Percentiles rank a stretch among this genome's conserved stretches.
phyloP scores from a whole-genome alignment of 2,888 invertebrate species.

The Eulithis prunata region DNA sequence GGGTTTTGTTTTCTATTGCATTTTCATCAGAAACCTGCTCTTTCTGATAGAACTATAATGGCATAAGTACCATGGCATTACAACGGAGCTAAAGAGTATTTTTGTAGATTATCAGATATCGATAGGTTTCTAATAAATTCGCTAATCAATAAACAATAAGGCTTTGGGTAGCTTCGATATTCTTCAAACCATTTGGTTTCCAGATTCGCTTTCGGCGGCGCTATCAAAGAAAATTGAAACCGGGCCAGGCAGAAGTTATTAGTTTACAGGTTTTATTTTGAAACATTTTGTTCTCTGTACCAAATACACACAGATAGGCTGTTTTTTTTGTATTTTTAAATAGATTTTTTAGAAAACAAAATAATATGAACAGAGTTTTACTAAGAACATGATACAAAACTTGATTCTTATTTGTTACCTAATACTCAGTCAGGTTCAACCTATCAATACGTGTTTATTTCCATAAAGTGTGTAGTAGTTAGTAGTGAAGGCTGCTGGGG shows the following conservation, averaged over 20 bases:
- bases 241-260: conserved; percentile 81
- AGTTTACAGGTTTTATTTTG: conserved; percentile 71
- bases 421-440: no score
- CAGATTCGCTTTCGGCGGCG: conserved; percentile 85
- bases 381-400: no score
- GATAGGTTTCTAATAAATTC: conserved; percentile 19
- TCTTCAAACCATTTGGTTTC: conserved; percentile 42
- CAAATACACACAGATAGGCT: conserved; percentile 2
- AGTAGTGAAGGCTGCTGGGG: no score
- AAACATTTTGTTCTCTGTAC: conserved; percentile 20
- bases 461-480: no score
- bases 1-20: no score
- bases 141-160: conserved; percentile 35
- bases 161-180: conserved; percentile 26
- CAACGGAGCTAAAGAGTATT: background rate
- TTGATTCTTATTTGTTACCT: no score
- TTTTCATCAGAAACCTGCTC: background rate
- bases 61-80: background rate
- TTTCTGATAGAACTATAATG: background rate
- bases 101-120: background rate
- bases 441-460: no score
- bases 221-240: conserved; percentile 83
- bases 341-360: conserved; percentile 1
- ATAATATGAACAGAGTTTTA: no score
- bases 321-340: conserved; percentile 25